These are phyloP conservation scores for Ara ararauna DNA, from an alignment of 2,797 vertebrate species.

Conservation along the genomic window DNA sequence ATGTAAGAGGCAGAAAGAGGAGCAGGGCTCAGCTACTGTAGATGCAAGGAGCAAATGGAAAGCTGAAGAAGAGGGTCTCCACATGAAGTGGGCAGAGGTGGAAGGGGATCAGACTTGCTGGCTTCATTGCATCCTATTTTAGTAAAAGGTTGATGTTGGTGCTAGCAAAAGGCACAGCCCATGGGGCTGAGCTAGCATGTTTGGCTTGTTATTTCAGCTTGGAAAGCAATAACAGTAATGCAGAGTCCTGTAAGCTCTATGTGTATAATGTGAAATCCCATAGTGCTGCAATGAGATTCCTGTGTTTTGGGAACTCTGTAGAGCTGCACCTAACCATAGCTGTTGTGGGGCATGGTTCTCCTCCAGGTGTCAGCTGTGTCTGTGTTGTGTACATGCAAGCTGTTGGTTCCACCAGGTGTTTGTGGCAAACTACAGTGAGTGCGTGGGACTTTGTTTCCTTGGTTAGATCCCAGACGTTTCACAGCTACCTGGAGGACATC, in stretches of 20 bases:
- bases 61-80: neutral
- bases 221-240: neutral
- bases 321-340: neutral
- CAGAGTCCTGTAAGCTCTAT: neutral
- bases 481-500: constrained; percentile 96
- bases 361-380: neutral
- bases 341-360: accelerated
- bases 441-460: neutral
- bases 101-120: neutral
- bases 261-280: accelerated
- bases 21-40: neutral
- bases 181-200: neutral
- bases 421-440: neutral
- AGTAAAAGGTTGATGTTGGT: neutral
- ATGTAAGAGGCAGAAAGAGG: neutral
- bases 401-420: neutral
- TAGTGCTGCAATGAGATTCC: neutral
- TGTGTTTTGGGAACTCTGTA: neutral
- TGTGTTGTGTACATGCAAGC: neutral
- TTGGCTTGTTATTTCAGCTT: neutral
- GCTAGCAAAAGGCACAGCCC: neutral
- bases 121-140: neutral
- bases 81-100: neutral
- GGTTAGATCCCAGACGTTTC: constrained; percentile 88
- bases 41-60: neutral